Base-by-base conservation (phyloP, 2,797 vertebrate species). In the Parauchenoglanis punctatus region DNA sequence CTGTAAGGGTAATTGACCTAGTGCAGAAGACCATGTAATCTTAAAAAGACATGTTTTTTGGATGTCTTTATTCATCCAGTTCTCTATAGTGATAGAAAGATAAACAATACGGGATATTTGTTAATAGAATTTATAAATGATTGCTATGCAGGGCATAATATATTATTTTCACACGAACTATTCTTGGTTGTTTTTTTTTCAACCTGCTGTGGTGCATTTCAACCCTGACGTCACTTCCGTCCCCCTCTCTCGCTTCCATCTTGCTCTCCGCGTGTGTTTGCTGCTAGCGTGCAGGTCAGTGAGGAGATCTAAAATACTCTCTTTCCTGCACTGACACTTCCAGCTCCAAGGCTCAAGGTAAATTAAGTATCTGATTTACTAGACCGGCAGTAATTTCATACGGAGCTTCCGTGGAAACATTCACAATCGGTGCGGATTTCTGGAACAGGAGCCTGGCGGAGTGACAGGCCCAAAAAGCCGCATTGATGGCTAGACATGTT, bases 261-360 rank as follows among this genome's bases (percentile, higher is more conserved):
- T 96, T 96, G 93, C 93, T 94, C 91, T 92, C 92, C 95, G 95
- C 96, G 96, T 96, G 96, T 96, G 95, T 94, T 90, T 94, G 93
- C 93, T 92, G 93, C 92, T 93, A 95, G 94, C 94, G 90, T 95
- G 93, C 96, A 96, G 95, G 95, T 96, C 93, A 96, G 95, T 95
- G 88, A 91, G 93, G 94, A 94, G 93, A 92, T 93, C 67, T 94
- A 93, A 93, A 95, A 93, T 92, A 91, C 90, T 86, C 89, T 93
- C 87, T 95, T 93, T 91, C 87, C 90, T 87, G 90, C 94, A 91
- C 91, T 86, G 86, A 63, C 93, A 92, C 92, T 84, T 87, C 89
- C 86, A 86, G 90, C 86, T 90, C 87, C 90, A 88, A 91, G 87
- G 11, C 85, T 63, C 89, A 91, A 95, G 95, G 95, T 95, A 94